A percentile compares a stretch with the other conserved stretches of the same genome.
Conservation (phyloP, 2,797 vertebrate genomes). For the Hydrolagus colliei region DNA sequence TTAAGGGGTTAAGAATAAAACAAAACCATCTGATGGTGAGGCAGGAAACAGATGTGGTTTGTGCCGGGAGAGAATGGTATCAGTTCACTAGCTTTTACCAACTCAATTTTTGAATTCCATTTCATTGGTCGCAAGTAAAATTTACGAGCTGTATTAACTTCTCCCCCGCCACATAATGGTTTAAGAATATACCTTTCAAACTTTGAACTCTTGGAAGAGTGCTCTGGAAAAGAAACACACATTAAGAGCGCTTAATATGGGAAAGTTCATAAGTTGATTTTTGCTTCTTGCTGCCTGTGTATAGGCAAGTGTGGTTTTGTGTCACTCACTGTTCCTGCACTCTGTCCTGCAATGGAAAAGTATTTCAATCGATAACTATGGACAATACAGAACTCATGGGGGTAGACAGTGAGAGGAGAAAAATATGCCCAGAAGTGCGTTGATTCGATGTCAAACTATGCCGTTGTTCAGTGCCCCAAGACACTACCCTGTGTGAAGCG, state of each 20-base stretch:
- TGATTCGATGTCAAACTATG: too few relatives aligned
- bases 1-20: constrained; percentile 66
- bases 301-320: neutral
- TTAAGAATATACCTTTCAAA: constrained; percentile 25
- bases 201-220: constrained; percentile 30
- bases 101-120: constrained; percentile 64
- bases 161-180: constrained; percentile 43
- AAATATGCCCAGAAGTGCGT: too few relatives aligned
- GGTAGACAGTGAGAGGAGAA: too few relatives aligned
- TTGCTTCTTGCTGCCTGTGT: neutral
- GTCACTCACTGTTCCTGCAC: neutral
- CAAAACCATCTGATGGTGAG: constrained; percentile 66
- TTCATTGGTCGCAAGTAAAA: constrained; percentile 64
- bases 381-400: neutral
- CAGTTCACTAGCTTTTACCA: constrained; percentile 59
- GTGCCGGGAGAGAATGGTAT: constrained; percentile 49
- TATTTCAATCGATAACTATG: neutral
- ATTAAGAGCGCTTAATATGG: neutral
- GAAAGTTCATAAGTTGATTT: constrained; percentile 25
- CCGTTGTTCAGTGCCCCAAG: too few relatives aligned
- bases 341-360: neutral
- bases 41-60: constrained; percentile 66
- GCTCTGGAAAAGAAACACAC: neutral
- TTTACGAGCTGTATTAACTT: constrained; percentile 67
- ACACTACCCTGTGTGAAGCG: too few relatives aligned